Evolutionary conservation across 2,888 invertebrate genomes (phyloP).

Genomic region (Alentia gelatinosa): DNA sequence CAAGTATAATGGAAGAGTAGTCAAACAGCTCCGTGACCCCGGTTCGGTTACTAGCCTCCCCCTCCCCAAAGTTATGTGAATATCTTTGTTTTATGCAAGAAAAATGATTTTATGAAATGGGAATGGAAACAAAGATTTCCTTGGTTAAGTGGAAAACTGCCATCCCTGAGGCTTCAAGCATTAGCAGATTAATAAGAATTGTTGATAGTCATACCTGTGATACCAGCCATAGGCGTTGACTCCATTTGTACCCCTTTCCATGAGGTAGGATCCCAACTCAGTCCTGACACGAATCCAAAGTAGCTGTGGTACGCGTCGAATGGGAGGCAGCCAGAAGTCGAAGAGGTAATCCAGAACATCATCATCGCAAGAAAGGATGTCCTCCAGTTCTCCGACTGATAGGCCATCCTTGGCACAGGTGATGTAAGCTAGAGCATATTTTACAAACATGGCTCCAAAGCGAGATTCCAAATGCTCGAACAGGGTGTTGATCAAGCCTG

Average conservation of each 20-base stretch:
- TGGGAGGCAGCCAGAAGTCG: slow-evolving; percentile 68
- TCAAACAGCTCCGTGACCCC: too few relatives aligned
- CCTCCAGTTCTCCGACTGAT: slow-evolving; percentile 65
- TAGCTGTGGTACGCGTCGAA: slow-evolving; percentile 69
- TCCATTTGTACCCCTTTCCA: slow-evolving; percentile 65
- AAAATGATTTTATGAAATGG: too few relatives aligned
- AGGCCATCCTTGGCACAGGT: slow-evolving; percentile 66
- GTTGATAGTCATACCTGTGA: slow-evolving; percentile 57
- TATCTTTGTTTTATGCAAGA: too few relatives aligned
- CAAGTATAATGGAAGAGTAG: too few relatives aligned
- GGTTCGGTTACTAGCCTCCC: too few relatives aligned
- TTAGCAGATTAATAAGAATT: too few relatives aligned
- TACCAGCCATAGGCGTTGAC: slow-evolving; percentile 65
- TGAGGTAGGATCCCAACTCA: slow-evolving; percentile 63
- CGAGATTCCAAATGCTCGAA: slow-evolving; percentile 62
- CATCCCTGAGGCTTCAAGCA: too few relatives aligned
- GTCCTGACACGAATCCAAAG: slow-evolving; percentile 63
- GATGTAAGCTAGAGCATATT: slow-evolving; percentile 64
- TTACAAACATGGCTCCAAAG: slow-evolving; percentile 61
- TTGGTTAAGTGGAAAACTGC: too few relatives aligned
- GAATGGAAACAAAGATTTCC: too few relatives aligned
- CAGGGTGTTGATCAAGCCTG: slow-evolving; percentile 57
- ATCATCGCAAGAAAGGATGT: slow-evolving; percentile 66
- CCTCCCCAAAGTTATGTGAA: too few relatives aligned
- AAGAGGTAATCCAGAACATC: slow-evolving; percentile 64